These are phyloP conservation scores for Remorina albescens DNA, from an alignment of 2,797 vertebrate species.

Conservation along the genomic window DNA sequence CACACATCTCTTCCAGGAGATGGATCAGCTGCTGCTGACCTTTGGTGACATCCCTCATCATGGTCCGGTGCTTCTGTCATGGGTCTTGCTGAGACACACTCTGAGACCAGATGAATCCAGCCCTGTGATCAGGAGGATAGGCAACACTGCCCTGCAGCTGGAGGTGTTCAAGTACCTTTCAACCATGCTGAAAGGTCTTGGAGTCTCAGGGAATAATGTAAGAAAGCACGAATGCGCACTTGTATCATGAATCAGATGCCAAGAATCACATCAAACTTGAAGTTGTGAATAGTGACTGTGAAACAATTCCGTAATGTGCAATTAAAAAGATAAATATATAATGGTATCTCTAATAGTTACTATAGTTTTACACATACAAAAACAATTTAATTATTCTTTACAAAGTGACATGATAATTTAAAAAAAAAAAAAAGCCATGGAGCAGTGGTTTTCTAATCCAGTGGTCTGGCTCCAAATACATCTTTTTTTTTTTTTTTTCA, in stretches of 20 bases:
- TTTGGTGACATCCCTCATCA: slow-evolving; percentile 95
- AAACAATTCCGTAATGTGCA: background rate
- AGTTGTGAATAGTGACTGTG: background rate
- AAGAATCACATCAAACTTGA: background rate
- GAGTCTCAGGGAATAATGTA: slow-evolving; percentile 93
- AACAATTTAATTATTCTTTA: too few relatives aligned
- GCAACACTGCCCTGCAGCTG: slow-evolving; percentile 92
- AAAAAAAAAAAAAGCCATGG: too few relatives aligned
- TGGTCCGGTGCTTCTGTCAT: slow-evolving; percentile 92
- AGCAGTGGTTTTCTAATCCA: too few relatives aligned
- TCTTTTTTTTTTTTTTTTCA: background rate
- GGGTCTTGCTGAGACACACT: slow-evolving; percentile 96
- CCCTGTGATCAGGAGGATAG: slow-evolving; percentile 88
- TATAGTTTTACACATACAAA: too few relatives aligned
- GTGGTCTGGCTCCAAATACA: too few relatives aligned
- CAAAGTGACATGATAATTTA: too few relatives aligned
- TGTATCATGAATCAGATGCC: background rate
- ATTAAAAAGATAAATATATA: background rate
- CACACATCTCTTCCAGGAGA: slow-evolving; percentile 84
- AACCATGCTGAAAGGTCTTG: slow-evolving; percentile 89
- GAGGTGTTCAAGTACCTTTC: slow-evolving; percentile 95
- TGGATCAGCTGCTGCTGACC: slow-evolving; percentile 93
- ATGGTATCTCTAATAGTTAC: too few relatives aligned
- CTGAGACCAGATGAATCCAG: slow-evolving; percentile 89
- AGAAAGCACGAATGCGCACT: slow-evolving; percentile 50